Base-by-base conservation (phyloP, 1,140 invertebrate species). In the Physella acuta region DNA sequence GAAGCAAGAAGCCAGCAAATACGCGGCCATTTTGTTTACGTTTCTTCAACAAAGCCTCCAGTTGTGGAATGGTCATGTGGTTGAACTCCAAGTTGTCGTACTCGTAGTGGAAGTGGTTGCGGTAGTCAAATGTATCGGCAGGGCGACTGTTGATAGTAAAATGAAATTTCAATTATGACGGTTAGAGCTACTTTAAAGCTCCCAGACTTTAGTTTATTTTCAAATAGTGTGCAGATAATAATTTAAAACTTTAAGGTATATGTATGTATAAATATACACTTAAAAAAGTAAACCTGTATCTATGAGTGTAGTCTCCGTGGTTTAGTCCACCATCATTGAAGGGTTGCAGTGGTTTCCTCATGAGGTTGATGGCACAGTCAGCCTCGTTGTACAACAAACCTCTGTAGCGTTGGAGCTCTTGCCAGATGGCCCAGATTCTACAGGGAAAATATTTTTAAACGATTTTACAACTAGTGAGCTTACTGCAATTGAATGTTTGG, bases 361-460 rank as follows among this genome's bases (percentile, higher is more conserved):
- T 73, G 26, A 55, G 61, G 49, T 72, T 55, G 34, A 37, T 44
- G 36, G 34, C n/a, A 33, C 51, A 34, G 59, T 39, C 55, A 70
- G 31, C 26, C 36, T 68, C 61, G 37, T 73, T 62, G 49, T 44
- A 73, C 1, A 69, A 61, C 26, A 69, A 55, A 0, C 56, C 39
- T 49, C 74, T 34, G 33, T 67, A 64, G 20, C 72, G 56, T 39
- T 75, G 74, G 34, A 75, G 66, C 70, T 73, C 68, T 59, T 75
- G 74, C 74, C 74, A 75, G 55, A 75, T 71, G 30, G 74, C 74
- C 74, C 74, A 75, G 39, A 71, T 36, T 20, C 71, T 59, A 17
- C 31, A 2, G 17, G 20, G n/a, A n/a, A n/a, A n/a, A n/a, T n/a
- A n/a, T n/a, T n/a, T n/a, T n/a, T n/a, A n/a, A n/a, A n/a, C n/a